Base-by-base conservation (phyloP, 2,797 vertebrate genomes). In the Poliocrania exsul region DNA sequence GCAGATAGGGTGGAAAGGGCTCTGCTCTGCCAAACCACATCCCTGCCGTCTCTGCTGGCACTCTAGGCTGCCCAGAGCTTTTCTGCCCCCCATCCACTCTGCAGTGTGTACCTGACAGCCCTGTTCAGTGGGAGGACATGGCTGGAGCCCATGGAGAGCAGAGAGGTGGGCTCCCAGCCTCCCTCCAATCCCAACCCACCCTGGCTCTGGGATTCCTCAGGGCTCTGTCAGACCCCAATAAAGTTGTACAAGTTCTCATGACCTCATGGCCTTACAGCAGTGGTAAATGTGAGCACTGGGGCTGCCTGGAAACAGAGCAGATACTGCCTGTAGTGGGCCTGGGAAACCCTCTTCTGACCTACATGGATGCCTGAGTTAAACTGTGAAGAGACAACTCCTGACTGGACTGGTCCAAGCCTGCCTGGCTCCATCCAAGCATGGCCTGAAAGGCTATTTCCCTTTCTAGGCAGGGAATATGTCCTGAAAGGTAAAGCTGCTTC, bases 191-290 rank as follows among this genome's bases (percentile, higher is more conserved):
- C 56, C 3, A 5, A 4, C 54, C 19, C 6, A 10, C 25, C 7
- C 44, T 4, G 11, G 83, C 49, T 95, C 96, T 96, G 96, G 74
- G 84, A 87, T 96, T 92, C 61, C 67, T 97, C 94, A 95, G 74
- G 49, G 61, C 35, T 89, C 71, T 95, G 88, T 93, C 95, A 95
- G 84, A 85, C 81, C 81, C 86, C 79, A 92, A 10, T 95, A 94
- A 94, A 94, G 57, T 44, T 15, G 4, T 64, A 73, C 74, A 51
- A 35, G 67, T 92, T 95, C 93, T 95, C 94, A 87, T 74, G 95
- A 95, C 86, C 92, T 83, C 74, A 60, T 1, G 3, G 88, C 92
- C 78, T 62, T 23, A 10, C 26, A 57, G 90, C 9, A 0, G 49
- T 37, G 62, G 73, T 74, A 51, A 95, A 73, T 0, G 1, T 1